phyloP scores from a whole-genome alignment of 2,888 invertebrate species.

The Cepaea hortensis region DNA sequence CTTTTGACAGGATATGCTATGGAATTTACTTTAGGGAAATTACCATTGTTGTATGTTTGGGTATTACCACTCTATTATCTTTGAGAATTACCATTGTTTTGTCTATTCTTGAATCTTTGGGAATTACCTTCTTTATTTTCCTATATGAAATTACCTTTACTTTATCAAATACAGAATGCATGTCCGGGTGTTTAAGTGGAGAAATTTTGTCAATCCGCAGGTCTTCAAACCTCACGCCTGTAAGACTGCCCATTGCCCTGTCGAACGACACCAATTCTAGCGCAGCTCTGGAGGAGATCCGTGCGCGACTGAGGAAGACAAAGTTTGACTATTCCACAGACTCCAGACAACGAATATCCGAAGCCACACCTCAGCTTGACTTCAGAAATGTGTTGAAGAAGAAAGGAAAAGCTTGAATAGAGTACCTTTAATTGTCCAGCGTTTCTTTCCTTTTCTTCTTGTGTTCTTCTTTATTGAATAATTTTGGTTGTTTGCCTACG shows the following conservation, averaged over 20 bases:
- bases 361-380: constrained; percentile 53
- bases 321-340: constrained; percentile 59
- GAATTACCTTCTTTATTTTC: no score
- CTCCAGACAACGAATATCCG: constrained; percentile 46
- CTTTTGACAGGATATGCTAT: no score
- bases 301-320: constrained; percentile 60
- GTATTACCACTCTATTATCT: no score
- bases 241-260: constrained; percentile 38
- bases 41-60: no score
- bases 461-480: background rate
- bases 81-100: no score
- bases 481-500: background rate
- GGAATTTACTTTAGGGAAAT: no score
- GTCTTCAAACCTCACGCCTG: constrained; percentile 30
- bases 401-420: constrained; percentile 28
- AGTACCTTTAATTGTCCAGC: background rate
- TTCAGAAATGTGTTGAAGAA: constrained; percentile 56
- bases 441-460: background rate
- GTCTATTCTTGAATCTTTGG: no score
- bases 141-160: no score
- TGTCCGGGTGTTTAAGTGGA: no score
- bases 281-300: constrained; percentile 52
- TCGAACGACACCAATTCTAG: constrained; percentile 31
- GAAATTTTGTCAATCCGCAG: background rate
- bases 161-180: no score